Base-by-base conservation (phyloP, 2,113 vertebrate species). In the Protobothrops mucrosquamatus region DNA sequence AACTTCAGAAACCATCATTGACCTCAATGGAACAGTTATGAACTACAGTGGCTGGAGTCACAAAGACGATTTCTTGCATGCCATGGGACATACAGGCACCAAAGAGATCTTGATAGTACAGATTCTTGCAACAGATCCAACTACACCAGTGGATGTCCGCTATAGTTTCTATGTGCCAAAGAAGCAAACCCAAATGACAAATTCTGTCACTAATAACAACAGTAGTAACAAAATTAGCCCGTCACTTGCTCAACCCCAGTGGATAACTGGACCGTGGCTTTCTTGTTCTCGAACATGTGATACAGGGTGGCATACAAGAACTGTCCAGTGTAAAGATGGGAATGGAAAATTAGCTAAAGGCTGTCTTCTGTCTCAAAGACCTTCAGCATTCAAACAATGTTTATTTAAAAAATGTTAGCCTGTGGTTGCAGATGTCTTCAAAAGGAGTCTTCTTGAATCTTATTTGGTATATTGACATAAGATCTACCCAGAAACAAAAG, bases 31-130 rank as follows among this genome's bases (percentile, higher is more conserved):
- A 51, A 98, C 98, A 0, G 98, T 99, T 93, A 98, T 99, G 96
- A 99, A 99, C 98, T 99, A 99, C 97, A 99, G 98, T 0, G 99
- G 99, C 26, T 99, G 99, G 99, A 99, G 99, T 95, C 99, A 99
- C 92, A 97, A 96, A 87, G 99, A 99, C 0, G 99, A 99, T 94
- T 98, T 98, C 95, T 95, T 99, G 93, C 98, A 99, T 57, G 98
- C 98, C 52, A 98, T 99, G 98, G 99, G 99, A 74, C 99, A 99
- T 20, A 97, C 98, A 0, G 98, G 98, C 90, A 97, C 99, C 0
- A 98, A 97, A 46, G 99, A 99, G 91, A 95, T 98, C 48, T 96
- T 99, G 4, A 97, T 98, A 1, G 97, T 99, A 81, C 99, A 99
- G 97, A 98, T 99, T 92, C 98, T 99, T 29, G 99, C 99, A 0